Evolutionary conservation across 2,113 vertebrate genomes (phyloP), one percentile per base, ranked within the genome.

Genomic region (Notarius lentiginosus): DNA sequence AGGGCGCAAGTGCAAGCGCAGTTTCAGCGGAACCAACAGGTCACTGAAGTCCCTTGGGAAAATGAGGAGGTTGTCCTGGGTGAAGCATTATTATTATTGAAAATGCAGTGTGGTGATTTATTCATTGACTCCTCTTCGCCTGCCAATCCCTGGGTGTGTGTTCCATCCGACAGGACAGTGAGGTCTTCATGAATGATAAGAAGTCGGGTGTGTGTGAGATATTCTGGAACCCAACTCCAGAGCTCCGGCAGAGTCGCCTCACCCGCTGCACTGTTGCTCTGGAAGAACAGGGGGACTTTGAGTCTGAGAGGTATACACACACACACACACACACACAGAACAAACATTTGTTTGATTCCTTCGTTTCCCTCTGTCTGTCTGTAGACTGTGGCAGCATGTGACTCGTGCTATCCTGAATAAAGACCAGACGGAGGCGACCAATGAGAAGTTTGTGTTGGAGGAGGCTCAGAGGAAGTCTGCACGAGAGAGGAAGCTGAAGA

Each of bases 401-500:
- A 99, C 98, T 17, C 95, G 95, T 89, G 97, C 98, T 90, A 98
- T 99, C 94, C 97, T 96, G 94, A 98, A 96, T 92, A 99, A 99
- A 96, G 98, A 99, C 93, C 98, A 99, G 95, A 97, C 96, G 20
- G 97, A 98, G 94, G 98, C 98, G 88, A 99, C 98, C 90, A 96
- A 98, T 49, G 98, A 99, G 92, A 99, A 99, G 92, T 98, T 94
- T 27, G 49, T 98, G 88, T 94, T 99, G 92, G 98, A 99, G 94
- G 98, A 99, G 90, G 97, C 95, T 77, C 98, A 99, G 93, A 96
- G 98, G 88, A 97, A 94, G 89, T 95, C 96, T n/a, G 96, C 97
- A 24, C 97, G 97, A 84, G 97, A 99, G 87, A 95, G 98, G 51
- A 99, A 99, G 88, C 94, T 94, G 49, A 97, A 96, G 86, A 96